Conservation (phyloP, 1,140 invertebrate genomes). For the Lepidurus couesii region DNA sequence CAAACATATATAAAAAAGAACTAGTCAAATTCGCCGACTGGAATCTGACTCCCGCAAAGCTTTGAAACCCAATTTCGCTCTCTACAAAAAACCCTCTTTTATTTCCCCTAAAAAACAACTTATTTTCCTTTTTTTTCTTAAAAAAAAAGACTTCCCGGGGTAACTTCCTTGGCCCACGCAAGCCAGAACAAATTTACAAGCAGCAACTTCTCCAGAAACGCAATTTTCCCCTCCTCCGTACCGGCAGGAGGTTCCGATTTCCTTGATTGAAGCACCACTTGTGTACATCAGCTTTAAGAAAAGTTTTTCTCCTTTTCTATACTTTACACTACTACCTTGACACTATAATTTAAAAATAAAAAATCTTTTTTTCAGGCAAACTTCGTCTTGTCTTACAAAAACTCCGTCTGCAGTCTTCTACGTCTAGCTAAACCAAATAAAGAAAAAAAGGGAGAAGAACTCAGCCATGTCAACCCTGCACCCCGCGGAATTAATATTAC, state of each 20-base stretch:
- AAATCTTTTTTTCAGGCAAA: background rate
- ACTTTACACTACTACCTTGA: background rate
- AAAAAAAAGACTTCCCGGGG: background rate
- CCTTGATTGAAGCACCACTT: constrained; percentile 21
- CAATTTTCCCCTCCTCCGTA: background rate
- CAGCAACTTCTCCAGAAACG: constrained; percentile 12
- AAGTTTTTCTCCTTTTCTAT: background rate
- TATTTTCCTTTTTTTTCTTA: background rate
- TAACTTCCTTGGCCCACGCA: constrained; percentile 13
- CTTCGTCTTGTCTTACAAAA: background rate
- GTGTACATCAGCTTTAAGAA: background rate
- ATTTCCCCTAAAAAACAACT: background rate
- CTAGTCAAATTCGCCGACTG: background rate
- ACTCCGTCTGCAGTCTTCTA: background rate
- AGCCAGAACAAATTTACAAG: constrained; percentile 19
- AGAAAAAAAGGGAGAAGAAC: too few relatives aligned
- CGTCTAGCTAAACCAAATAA: background rate
- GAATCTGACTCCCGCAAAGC: background rate
- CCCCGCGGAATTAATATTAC: background rate
- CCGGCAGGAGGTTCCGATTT: constrained; percentile 20
- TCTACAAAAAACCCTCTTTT: background rate
- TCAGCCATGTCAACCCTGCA: background rate
- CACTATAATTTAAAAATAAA: too few relatives aligned
- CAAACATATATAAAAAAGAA: background rate
- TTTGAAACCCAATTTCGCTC: constrained; percentile 1